Conservation (phyloP, 2,888 invertebrate species). For the Clunio marinus region DNA sequence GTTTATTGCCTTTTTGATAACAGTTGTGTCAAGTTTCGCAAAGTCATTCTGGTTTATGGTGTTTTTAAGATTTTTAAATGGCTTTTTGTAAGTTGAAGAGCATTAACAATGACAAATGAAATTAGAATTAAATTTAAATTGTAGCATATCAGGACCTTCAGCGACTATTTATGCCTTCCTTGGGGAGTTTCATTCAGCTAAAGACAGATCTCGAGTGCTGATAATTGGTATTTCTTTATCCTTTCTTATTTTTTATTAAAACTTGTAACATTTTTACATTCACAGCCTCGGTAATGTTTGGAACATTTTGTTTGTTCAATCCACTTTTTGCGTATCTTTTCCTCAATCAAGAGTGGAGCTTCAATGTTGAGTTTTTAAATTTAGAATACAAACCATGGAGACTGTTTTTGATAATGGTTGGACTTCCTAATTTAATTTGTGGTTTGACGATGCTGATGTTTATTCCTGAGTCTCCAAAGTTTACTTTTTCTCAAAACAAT, state of each 20-base stretch:
- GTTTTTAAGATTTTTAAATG: conserved; percentile 54
- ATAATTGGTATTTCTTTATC: conserved; percentile 33
- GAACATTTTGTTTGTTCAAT: neutral
- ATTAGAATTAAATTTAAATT: conserved; percentile 39
- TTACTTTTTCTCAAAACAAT: conserved; percentile 40
- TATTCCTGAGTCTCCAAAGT: conserved; percentile 42
- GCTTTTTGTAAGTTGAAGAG: conserved; percentile 56
- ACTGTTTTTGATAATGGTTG: conserved; percentile 41
- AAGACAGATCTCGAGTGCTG: conserved; percentile 47
- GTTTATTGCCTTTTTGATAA: conserved; percentile 51
- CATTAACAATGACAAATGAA: no score
- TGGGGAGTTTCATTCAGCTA: conserved; percentile 50
- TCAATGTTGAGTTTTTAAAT: conserved; percentile 29
- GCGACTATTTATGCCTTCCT: conserved; percentile 51
- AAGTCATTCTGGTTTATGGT: conserved; percentile 55
- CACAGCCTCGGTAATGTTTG: conserved; percentile 17
- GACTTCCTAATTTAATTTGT: conserved; percentile 41
- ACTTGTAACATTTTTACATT: conserved; percentile 9
- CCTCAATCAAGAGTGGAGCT: conserved; percentile 41
- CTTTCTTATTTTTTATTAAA: no score
- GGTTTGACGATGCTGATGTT: conserved; percentile 37
- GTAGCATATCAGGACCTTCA: conserved; percentile 51
- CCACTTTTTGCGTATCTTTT: neutral
- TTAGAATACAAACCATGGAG: conserved; percentile 41
- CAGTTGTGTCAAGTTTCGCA: conserved; percentile 54